phyloP scores from a whole-genome alignment of 2,113 vertebrate species.

The Lates calcarifer region DNA sequence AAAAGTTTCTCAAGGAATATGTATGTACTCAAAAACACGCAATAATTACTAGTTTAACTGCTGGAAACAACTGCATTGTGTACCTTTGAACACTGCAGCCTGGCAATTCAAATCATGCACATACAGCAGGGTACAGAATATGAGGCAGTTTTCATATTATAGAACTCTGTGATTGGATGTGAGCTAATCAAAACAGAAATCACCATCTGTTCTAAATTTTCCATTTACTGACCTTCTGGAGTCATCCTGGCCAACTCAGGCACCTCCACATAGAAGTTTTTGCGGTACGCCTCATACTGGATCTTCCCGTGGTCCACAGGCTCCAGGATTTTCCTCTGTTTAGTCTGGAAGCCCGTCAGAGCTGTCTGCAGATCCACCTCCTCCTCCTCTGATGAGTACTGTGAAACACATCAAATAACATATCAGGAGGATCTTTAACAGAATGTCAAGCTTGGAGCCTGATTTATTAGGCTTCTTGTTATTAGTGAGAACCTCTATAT shows the following conservation, averaged over 20 bases:
- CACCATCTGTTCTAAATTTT: not conserved
- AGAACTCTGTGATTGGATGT: too few species aligned
- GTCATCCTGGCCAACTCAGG: slow-evolving; percentile 96
- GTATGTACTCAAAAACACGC: too few species aligned
- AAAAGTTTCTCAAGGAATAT: too few species aligned
- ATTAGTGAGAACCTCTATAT: not conserved
- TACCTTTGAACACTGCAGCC: not conserved
- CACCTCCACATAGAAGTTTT: slow-evolving; percentile 99
- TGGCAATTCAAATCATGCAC: too few species aligned
- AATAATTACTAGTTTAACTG: too few species aligned
- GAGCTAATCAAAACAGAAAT: not conserved
- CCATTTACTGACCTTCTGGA: slow-evolving; percentile 86
- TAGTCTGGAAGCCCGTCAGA: slow-evolving; percentile 97
- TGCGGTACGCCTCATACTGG: slow-evolving; percentile 95
- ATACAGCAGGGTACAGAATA: not conserved
- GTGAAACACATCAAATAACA: slow-evolving; percentile 13
- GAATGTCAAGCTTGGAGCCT: not conserved
- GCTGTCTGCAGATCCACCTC: slow-evolving; percentile 98
- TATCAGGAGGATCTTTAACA: not conserved
- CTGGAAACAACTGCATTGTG: not conserved
- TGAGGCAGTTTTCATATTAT: not conserved
- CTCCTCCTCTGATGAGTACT: slow-evolving; percentile 99
- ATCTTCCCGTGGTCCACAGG: slow-evolving; percentile 99
- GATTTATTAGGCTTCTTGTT: not conserved
- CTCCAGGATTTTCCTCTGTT: slow-evolving; percentile 97